These are phyloP conservation scores for Myrmecobius fasciatus DNA, from an alignment of 2,113 vertebrate genomes.

Conservation along the genomic window DNA sequence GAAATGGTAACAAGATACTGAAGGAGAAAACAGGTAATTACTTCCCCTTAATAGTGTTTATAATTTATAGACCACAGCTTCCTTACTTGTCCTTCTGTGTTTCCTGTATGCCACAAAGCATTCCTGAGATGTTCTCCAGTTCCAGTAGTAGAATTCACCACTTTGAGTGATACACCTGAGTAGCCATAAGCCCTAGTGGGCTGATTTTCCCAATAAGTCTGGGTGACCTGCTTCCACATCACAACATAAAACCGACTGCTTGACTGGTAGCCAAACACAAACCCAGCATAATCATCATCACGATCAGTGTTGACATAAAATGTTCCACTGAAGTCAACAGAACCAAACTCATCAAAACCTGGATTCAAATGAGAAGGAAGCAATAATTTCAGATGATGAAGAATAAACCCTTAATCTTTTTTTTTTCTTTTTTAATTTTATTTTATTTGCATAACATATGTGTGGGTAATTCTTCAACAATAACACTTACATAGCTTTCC, in stretches of 20 bases:
- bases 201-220: slow-evolving; percentile 98
- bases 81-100: slow-evolving; percentile 95
- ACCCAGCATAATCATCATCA: slow-evolving; percentile 97
- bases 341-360: slow-evolving; percentile 97
- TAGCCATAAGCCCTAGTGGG: slow-evolving; percentile 97
- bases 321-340: slow-evolving; percentile 98
- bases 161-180: slow-evolving; percentile 97
- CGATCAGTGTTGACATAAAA: slow-evolving; percentile 98
- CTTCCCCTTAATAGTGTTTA: neutral
- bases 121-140: slow-evolving; percentile 95
- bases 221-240: slow-evolving; percentile 99
- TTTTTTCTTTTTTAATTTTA: no score
- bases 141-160: slow-evolving; percentile 97
- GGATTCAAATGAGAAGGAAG: neutral
- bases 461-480: no score
- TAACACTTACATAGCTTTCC: no score
- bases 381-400: neutral
- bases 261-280: slow-evolving; percentile 98
- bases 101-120: slow-evolving; percentile 98
- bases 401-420: neutral
- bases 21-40: neutral
- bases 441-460: no score
- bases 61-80: neutral
- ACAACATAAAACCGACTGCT: slow-evolving; percentile 97
- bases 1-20: neutral